Evolutionary conservation across 64 coral and sea anemone species (phyloP).

Genomic region (Acropora yongei): DNA sequence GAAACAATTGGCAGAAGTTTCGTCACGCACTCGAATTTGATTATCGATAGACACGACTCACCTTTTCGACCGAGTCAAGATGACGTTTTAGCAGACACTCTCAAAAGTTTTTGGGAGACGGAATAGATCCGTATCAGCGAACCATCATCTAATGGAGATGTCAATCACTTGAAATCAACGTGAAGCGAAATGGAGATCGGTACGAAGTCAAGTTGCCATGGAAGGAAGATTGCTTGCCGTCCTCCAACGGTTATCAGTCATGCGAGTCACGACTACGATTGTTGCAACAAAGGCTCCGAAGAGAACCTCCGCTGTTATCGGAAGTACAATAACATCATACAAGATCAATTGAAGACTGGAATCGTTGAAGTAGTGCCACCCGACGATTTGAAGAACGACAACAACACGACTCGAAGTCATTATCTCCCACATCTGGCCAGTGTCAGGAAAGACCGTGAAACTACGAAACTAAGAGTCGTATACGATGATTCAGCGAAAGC

Average conservation of each 20-base stretch:
- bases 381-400: neutral
- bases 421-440: conserved; percentile 49
- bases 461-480: conserved; percentile 29
- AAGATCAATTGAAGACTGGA: conserved; percentile 18
- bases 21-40: conserved; percentile 28
- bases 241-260: conserved; percentile 1
- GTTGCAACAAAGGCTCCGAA: neutral
- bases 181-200: conserved; percentile 20
- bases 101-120: conserved; percentile 43
- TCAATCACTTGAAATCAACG: conserved; percentile 10
- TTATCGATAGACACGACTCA: neutral
- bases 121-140: conserved; percentile 6
- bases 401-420: neutral
- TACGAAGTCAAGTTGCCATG: conserved; percentile 23
- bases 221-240: neutral
- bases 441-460: conserved; percentile 10
- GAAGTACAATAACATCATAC: conserved; percentile 40
- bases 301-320: neutral
- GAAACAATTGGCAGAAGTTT: neutral
- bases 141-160: neutral
- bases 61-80: neutral
- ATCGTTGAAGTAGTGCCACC: neutral
- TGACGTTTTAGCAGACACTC: conserved; percentile 1
- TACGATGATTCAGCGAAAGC: conserved; percentile 49
- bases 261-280: neutral